Percentiles rank a stretch among this genome's conserved stretches.
phyloP scores from a whole-genome alignment of 2,888 invertebrate species.

The Dynastes hyllus region DNA sequence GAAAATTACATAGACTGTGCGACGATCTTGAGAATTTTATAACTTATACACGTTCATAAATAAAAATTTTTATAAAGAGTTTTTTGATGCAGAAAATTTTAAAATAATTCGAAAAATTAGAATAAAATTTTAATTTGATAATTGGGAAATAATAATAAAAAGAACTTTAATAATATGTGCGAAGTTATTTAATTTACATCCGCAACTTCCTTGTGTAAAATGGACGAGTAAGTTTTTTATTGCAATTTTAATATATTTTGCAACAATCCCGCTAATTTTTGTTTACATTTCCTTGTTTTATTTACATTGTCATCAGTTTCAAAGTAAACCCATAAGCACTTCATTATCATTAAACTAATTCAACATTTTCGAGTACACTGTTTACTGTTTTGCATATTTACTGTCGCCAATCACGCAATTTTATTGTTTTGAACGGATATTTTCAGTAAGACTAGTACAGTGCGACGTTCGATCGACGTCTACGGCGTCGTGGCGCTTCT shows the following conservation, averaged over 20 bases:
- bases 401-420: conserved; percentile 15
- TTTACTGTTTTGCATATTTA: conserved; percentile 47
- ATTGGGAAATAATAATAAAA: conserved; percentile 9
- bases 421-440: conserved; percentile 54
- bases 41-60: neutral
- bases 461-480: conserved; percentile 63
- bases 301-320: too few species aligned
- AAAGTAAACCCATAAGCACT: too few species aligned
- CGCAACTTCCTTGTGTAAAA: conserved; percentile 39
- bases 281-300: too few species aligned
- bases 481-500: conserved; percentile 63
- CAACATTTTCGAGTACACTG: neutral
- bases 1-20: conserved; percentile 29
- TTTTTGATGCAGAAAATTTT: neutral
- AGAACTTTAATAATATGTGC: conserved; percentile 30
- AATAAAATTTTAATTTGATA: conserved; percentile 6
- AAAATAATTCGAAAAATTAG: neutral
- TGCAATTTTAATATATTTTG: conserved; percentile 27
- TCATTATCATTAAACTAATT: neutral
- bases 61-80: too few species aligned
- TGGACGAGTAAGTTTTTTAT: conserved; percentile 47
- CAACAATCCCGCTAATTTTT: neutral
- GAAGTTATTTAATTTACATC: conserved; percentile 24
- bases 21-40: neutral
- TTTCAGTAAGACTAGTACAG: conserved; percentile 54